Evolutionary conservation across 2,113 vertebrate genomes (phyloP), one percentile per base, ranked within the genome.

Genomic region (Glaucomys volans): DNA sequence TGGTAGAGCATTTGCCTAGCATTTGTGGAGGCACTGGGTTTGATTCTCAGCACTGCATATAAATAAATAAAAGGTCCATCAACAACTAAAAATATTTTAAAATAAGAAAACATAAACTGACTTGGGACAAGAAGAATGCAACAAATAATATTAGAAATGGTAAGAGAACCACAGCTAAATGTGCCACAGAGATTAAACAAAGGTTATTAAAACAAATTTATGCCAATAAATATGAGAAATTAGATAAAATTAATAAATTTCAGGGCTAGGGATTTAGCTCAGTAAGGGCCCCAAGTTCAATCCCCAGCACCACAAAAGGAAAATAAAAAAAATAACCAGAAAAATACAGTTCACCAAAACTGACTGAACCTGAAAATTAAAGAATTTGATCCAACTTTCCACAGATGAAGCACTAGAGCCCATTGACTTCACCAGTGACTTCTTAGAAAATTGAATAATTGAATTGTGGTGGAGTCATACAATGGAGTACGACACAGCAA

Each of bases 341-440:
- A 90, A 95, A 95, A 90, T 54, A 35, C 10, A 82, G 40, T 83
- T 90, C 30, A 76, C 37, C 42, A 91, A 54, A 90, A 77, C 75
- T 95, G 37, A 4, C 62, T 84, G n/a, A 76, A 40, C n/a, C 86
- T 86, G 7, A 91, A 90, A 77, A 87, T 79, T 87, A 67, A 84
- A 87, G 22, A 84, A 87, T 79, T 74, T 91, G 8, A 84, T 97
- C 84, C 44, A 94, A 69, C 67, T 88, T 83, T 62, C 74, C 79
- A 54, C 37, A 89, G 83, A 92, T 74, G 35, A 79, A 83, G 22
- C 40, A 50, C 37, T 40, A 77, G 35, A 18, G 74, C 62, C 57
- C 77, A 54, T 5, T 85, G 50, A 44, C 50, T 69, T 86, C 12
- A 37, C 66, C 12, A 75, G 42, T 80, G 47, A 85, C 80, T 91